phyloP scores from a whole-genome alignment of 1,140 invertebrate genomes.

The Plectus sambesii region DNA sequence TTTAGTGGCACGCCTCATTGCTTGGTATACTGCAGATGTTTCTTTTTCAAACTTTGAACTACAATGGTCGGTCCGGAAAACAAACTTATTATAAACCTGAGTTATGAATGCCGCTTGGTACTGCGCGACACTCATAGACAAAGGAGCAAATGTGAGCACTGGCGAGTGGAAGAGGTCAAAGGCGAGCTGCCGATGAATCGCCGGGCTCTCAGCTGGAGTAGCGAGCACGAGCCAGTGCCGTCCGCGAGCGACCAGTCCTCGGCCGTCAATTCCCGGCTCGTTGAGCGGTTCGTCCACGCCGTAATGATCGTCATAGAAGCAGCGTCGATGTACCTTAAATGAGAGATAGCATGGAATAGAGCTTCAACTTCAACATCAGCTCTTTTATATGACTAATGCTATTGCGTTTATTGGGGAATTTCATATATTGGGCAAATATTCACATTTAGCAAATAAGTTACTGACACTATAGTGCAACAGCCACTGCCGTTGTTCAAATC shows the following conservation, averaged over 20 bases:
- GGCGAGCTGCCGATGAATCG: neutral
- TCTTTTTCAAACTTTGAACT: too few species aligned
- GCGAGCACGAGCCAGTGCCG: slow-evolving; percentile 45
- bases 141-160: neutral
- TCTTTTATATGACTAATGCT: too few species aligned
- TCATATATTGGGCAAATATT: too few species aligned
- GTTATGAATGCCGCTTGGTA: neutral
- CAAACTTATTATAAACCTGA: neutral
- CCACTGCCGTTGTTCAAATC: too few species aligned
- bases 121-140: neutral
- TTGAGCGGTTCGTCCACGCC: slow-evolving; percentile 79
- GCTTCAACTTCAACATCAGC: too few species aligned
- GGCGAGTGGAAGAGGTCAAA: neutral
- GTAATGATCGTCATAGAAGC: slow-evolving; percentile 73
- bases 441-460: too few species aligned
- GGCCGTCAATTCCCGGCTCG: slow-evolving; percentile 55
- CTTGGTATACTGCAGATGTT: too few species aligned
- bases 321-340: slow-evolving; percentile 62
- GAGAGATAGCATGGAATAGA: too few species aligned
- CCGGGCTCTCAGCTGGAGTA: neutral
- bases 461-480: too few species aligned
- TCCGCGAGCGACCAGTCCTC: slow-evolving; percentile 64
- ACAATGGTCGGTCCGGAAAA: too few species aligned
- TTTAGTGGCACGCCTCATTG: neutral
- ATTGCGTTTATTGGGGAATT: too few species aligned